Conservation (phyloP, 2,888 invertebrate species). For the Mythimna lalbum region DNA sequence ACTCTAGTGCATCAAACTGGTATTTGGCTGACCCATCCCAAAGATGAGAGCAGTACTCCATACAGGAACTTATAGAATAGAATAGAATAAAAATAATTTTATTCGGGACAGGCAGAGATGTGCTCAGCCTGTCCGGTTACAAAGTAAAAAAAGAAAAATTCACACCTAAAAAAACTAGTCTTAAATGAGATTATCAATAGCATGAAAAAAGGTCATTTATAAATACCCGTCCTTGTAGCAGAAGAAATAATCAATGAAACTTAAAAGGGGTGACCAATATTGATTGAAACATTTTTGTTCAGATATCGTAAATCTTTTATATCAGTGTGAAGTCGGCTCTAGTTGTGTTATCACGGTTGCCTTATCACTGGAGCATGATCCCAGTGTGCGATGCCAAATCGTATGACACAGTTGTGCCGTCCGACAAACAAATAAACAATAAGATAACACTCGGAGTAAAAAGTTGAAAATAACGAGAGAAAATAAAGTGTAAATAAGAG, state of each 20-base stretch:
- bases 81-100: no score
- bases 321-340: constrained; percentile 42
- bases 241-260: constrained; percentile 1
- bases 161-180: no score
- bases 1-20: no score
- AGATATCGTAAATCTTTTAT: constrained; percentile 21
- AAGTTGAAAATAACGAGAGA: not conserved
- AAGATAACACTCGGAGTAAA: constrained; percentile 17
- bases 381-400: constrained; percentile 38
- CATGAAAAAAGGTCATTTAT: not conserved
- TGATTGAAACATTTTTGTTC: constrained; percentile 22
- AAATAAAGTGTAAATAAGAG: no score
- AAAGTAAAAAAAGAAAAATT: no score
- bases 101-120: no score
- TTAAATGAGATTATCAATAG: not conserved
- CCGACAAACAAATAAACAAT: not conserved
- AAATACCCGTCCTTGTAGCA: constrained; percentile 5
- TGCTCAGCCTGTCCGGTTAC: no score
- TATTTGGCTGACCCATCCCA: no score
- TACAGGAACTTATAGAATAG: no score
- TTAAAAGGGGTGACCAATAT: constrained; percentile 4
- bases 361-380: constrained; percentile 49
- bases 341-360: constrained; percentile 45
- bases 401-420: constrained; percentile 43
- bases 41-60: no score